Evolutionary conservation across 2,888 invertebrate species (phyloP), one percentile per base, ranked within the genome.

Genomic region (Caenorhabditis doughertyi): DNA sequence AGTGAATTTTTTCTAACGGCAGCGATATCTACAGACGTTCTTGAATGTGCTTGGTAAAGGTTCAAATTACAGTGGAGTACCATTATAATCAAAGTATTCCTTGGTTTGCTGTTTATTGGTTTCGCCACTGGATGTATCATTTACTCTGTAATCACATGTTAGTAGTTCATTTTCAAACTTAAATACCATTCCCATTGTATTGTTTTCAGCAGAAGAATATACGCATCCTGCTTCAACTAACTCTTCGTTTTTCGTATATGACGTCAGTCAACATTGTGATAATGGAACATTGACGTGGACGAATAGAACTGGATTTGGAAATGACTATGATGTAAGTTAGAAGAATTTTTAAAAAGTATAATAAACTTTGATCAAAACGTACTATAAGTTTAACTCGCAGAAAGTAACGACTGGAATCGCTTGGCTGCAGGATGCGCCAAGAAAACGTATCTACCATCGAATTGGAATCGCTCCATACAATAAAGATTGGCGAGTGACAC

Each of bases 71-170:
- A 82, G 79, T 79, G 79, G 79, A 71, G 76, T 42, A 71, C 76
- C 4, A 71, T 83, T 4, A 58, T 79, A 1, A 71, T 83, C 47
- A 83, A 83, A 76, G 21, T 83, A 4, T 65, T 21, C 39, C 56
- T 83, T 18, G 83, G 83, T 16, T 68, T 83, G 9, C 5, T 80
- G 16, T 83, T 83, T 51, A 83, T 79, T 39, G 74, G 83, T 23
- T 83, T 83, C 39, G 83, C 79, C 1, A 67, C 67, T 16, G 83
- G 79, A 55, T 83, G 83, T 49, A 83, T 83, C 58, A 80, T 83
- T 25, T 83, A 83, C 49, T 79, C 83, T 3, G 79, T 83, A 21
- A 70, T 83, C 49, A 83, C 64, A 2, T 83, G 83, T 83, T 3
- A 65, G 83, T 74, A 32, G 44, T 29, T 39, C 1, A 3, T 35